Evolutionary conservation across 2,113 vertebrate species (phyloP).

Genomic region (Chionodraco myersi): DNA sequence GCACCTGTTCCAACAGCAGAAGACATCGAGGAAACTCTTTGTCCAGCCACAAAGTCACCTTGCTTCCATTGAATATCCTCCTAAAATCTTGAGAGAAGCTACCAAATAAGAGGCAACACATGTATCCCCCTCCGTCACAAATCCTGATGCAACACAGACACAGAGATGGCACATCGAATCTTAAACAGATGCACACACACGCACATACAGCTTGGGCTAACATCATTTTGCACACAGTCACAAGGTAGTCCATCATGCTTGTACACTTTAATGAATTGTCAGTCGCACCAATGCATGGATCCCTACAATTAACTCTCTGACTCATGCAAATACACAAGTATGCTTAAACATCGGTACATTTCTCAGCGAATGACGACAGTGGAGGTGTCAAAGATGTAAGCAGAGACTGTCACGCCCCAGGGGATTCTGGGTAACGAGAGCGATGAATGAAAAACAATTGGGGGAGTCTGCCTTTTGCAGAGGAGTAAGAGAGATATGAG

Average conservation of each 20-base stretch:
- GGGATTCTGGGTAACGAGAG: slow-evolving; percentile 42
- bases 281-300: neutral
- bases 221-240: slow-evolving; percentile 5
- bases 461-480: slow-evolving; percentile 22
- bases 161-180: neutral
- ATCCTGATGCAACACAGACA: neutral
- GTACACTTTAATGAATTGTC: neutral
- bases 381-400: slow-evolving; percentile 64
- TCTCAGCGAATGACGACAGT: slow-evolving; percentile 34
- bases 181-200: neutral
- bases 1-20: slow-evolving; percentile 44
- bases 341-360: slow-evolving; percentile 29
- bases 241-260: neutral
- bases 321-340: neutral
- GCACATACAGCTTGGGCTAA: neutral
- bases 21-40: slow-evolving; percentile 27
- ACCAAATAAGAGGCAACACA: neutral
- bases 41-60: slow-evolving; percentile 13
- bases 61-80: slow-evolving; percentile 9
- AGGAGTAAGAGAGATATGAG: slow-evolving; percentile 32
- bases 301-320: slow-evolving; percentile 18
- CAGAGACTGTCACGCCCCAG: slow-evolving; percentile 55
- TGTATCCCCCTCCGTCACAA: neutral
- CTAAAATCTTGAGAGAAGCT: neutral
- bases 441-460: slow-evolving; percentile 32